Evolutionary conservation across 2,113 vertebrate species (phyloP), one percentile per base, ranked within the genome.

Genomic region (Ictidomys tridecemlineatus): DNA sequence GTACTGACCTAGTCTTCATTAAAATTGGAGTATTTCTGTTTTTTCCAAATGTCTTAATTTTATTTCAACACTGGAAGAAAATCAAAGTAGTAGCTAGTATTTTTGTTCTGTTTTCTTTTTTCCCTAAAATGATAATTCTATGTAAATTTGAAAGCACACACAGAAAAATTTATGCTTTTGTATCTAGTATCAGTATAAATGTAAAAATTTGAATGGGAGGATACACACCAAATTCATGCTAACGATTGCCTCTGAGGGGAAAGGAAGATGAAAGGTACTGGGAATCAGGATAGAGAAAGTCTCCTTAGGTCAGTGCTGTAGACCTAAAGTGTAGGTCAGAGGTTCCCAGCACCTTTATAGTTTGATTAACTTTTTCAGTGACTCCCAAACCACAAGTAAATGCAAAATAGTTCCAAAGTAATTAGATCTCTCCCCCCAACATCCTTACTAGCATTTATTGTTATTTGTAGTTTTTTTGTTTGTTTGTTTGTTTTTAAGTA

Each of bases 21-120:
- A 85, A 45, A 78, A 87, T 16, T 14, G 18, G 28, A 63, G 8
- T 63, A 69, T 89, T 94, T 95, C 76, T 93, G 17, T 76, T 93
- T 87, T 67, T 45, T 45, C 45, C 8, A 45, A 45, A 45, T 78
- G 2, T 82, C 48, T 73, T 74, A 85, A 89, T 83, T 58, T 63
- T 94, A 37, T 16, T 69, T 87, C 53, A 51, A 92, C n/a, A 74
- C 45, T 69, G 83, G 39, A 87, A 90, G 13, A 61, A 82, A 69
- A 63, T 83, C 30, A 72, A 91, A 89, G 32, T 17, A 34, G 12
- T 48, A 85, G 70, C 5, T 86, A 72, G 89, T 58, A 58, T 58
- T 58, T 58, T 58, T 56, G 56, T 56, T 56, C 56, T 56, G 56
- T 56, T 56, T 56, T 20, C 5, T 58, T 58, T 58, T 53, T 53